phyloP scores from a whole-genome alignment of 2,888 invertebrate genomes.

The Dicyrtoma fusca region DNA sequence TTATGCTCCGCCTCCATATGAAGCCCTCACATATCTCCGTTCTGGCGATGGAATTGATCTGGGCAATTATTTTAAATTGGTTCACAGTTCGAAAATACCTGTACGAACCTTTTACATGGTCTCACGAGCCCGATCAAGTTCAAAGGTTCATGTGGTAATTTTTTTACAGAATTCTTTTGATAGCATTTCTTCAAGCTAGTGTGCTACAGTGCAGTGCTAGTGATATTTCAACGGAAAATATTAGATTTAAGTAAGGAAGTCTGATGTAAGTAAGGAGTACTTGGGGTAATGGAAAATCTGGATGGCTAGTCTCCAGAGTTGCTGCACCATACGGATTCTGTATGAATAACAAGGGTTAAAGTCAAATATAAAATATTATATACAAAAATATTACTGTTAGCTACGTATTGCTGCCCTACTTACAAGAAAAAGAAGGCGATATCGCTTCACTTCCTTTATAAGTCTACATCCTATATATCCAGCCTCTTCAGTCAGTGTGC shows the following conservation, averaged over 20 bases:
- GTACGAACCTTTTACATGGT: constrained; percentile 78
- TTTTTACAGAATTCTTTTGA: neutral
- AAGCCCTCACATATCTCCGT: constrained; percentile 62
- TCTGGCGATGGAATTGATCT: constrained; percentile 68
- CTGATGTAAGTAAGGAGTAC: no score
- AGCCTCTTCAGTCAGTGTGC: no score
- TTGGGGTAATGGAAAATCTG: no score
- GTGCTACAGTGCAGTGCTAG: no score
- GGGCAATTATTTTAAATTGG: constrained; percentile 70
- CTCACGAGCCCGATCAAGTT: constrained; percentile 66
- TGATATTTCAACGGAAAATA: no score
- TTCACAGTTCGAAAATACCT: constrained; percentile 76
- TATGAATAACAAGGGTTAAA: no score
- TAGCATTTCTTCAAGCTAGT: neutral
- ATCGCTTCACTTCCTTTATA: no score
- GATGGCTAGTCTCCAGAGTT: no score
- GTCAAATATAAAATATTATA: no score
- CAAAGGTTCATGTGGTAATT: constrained; percentile 88
- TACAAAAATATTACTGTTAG: no score
- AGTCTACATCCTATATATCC: no score
- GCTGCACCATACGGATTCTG: no score
- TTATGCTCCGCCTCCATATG: constrained; percentile 75
- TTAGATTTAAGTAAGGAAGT: neutral
- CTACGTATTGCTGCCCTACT: neutral
- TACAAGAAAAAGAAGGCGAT: neutral